Percentiles rank a stretch among this genome's conserved stretches.
phyloP scores from a whole-genome alignment of 2,797 vertebrate genomes.

The Lemur catta region DNA sequence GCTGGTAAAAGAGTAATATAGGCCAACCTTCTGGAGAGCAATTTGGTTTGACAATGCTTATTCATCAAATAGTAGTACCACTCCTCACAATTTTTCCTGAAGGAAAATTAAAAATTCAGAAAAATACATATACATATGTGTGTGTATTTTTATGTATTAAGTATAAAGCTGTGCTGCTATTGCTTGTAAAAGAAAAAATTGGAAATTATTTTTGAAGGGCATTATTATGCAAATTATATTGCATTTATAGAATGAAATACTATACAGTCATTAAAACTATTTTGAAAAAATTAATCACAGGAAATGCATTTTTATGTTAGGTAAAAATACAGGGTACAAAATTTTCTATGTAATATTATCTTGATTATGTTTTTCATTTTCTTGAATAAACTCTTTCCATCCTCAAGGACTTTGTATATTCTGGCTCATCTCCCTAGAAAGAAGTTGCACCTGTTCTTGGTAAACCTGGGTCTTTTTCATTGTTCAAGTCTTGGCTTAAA shows the following conservation, averaged over 20 bases:
- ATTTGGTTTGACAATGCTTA: slow-evolving; percentile 30
- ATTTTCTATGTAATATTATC: slow-evolving; percentile 1
- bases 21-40: not conserved
- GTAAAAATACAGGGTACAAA: not conserved
- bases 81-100: not conserved
- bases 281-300: not conserved
- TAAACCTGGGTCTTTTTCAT: not conserved
- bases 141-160: not conserved
- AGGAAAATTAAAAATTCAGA: slow-evolving; percentile 32
- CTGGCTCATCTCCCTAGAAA: not conserved
- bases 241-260: not conserved
- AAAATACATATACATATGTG: not conserved
- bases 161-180: not conserved
- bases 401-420: not conserved
- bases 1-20: not conserved
- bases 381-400: not conserved
- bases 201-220: not conserved
- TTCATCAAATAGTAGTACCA: not conserved
- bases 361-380: not conserved
- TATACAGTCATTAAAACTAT: not conserved
- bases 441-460: not conserved
- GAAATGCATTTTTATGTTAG: slow-evolving; percentile 15
- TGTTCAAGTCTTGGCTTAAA: not conserved
- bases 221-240: slow-evolving; percentile 27
- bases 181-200: slow-evolving; percentile 16